Conservation (phyloP, 35 echinoderm and acorn worm species). For the Ptychodera flava region DNA sequence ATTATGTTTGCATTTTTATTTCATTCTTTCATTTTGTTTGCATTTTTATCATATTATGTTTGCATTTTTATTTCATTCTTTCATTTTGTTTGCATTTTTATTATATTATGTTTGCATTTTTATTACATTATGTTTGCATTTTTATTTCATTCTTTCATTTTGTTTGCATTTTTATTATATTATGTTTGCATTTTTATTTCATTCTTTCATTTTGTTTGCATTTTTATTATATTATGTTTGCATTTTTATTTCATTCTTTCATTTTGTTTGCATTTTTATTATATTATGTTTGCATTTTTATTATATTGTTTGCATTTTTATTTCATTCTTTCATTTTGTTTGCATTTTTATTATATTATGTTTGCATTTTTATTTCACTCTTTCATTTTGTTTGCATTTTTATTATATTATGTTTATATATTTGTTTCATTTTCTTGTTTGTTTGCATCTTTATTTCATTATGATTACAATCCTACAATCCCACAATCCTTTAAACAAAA, state of each 20-base stretch:
- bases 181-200: no score
- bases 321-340: background rate
- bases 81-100: no score
- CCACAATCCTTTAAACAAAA: background rate
- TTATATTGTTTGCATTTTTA: no score
- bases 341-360: background rate
- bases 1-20: no score
- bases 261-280: no score
- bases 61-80: no score
- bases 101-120: background rate
- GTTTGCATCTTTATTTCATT: background rate
- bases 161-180: no score
- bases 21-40: no score
- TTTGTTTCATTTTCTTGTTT: background rate
- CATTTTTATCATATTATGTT: no score
- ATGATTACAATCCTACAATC: background rate
- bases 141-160: background rate
- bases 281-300: constrained; percentile 2
- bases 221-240: background rate
- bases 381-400: background rate
- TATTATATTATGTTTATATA: background rate
- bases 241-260: background rate
- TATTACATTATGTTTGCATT: no score
- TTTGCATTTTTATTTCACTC: background rate
- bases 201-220: no score